A percentile compares a stretch with the other conserved stretches of the same genome.
Evolutionary conservation across 2,888 invertebrate genomes (phyloP).

Genomic region (Tetramorium bicarinatum): DNA sequence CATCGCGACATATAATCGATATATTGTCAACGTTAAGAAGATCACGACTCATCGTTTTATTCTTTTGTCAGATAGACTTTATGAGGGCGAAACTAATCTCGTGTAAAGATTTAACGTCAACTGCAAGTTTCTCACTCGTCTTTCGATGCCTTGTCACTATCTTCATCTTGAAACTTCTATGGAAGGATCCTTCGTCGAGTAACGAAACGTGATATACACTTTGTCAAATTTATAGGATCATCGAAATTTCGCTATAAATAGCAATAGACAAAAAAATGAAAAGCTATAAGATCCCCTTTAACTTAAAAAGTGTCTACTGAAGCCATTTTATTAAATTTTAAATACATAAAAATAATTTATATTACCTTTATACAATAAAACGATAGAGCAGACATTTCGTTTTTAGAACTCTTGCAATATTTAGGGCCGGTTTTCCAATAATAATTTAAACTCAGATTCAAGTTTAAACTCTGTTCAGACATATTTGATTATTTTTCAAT

Average conservation of each 20-base stretch:
- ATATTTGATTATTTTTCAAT: too few species aligned
- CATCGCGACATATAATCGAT: background rate
- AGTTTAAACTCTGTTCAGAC: too few species aligned
- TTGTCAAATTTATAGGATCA: slow-evolving; percentile 25
- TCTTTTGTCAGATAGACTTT: slow-evolving; percentile 14
- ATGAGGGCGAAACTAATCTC: slow-evolving; percentile 26
- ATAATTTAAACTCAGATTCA: too few species aligned
- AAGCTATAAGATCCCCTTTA: background rate
- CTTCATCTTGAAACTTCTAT: background rate
- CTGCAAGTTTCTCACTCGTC: slow-evolving; percentile 14
- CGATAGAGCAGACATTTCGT: background rate
- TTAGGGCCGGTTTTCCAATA: background rate
- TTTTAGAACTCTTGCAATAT: background rate
- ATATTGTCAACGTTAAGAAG: background rate
- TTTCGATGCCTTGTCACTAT: slow-evolving; percentile 14
- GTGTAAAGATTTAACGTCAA: slow-evolving; percentile 31
- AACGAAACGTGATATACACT: slow-evolving; percentile 21
- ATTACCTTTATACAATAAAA: background rate
- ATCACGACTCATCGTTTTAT: background rate
- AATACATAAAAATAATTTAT: background rate
- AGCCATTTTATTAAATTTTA: background rate
- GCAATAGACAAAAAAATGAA: background rate
- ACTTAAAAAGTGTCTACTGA: background rate
- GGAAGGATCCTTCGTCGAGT: background rate
- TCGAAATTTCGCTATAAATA: slow-evolving; percentile 5